Percentiles rank a stretch among this genome's conserved stretches.
Evolutionary conservation across 92 coral and sea anemone species (phyloP).

Genomic region (Parazoanthus darwini): DNA sequence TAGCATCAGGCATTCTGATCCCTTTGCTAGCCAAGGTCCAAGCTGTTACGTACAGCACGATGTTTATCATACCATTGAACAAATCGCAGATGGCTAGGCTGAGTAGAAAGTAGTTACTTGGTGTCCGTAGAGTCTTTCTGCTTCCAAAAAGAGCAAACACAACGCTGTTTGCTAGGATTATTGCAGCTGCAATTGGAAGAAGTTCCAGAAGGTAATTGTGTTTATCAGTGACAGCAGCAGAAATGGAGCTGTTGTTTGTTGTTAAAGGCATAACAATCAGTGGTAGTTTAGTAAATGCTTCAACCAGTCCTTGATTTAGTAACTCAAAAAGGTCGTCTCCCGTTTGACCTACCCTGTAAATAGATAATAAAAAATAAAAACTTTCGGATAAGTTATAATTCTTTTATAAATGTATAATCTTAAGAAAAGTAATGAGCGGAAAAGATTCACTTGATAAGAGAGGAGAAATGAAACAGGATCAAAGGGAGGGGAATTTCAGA

Average conservation of each 20-base stretch:
- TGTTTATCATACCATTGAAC: slow-evolving; percentile 1
- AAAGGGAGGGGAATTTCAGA: too few species aligned
- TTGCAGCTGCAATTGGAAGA: slow-evolving; percentile 7
- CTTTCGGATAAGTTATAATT: too few species aligned
- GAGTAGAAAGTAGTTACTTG: slow-evolving; percentile 18
- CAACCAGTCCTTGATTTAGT: neutral
- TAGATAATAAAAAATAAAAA: too few species aligned
- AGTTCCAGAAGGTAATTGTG: neutral
- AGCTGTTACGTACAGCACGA: neutral
- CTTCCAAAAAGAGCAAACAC: slow-evolving; percentile 15
- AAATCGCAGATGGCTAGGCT: slow-evolving; percentile 25
- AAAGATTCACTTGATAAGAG: too few species aligned
- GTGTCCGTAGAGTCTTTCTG: neutral
- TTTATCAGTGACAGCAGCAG: neutral
- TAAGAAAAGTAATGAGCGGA: too few species aligned
- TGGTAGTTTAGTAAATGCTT: neutral
- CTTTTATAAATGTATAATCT: too few species aligned
- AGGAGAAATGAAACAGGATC: too few species aligned
- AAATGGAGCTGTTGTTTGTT: neutral
- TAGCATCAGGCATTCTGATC: neutral
- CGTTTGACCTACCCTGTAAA: neutral
- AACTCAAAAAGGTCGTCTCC: neutral
- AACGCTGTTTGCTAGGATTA: slow-evolving; percentile 5
- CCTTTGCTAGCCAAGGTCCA: neutral
- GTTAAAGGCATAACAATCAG: neutral